Base-by-base conservation (phyloP, 2,113 vertebrate genomes). In the Ammodytes marinus region DNA sequence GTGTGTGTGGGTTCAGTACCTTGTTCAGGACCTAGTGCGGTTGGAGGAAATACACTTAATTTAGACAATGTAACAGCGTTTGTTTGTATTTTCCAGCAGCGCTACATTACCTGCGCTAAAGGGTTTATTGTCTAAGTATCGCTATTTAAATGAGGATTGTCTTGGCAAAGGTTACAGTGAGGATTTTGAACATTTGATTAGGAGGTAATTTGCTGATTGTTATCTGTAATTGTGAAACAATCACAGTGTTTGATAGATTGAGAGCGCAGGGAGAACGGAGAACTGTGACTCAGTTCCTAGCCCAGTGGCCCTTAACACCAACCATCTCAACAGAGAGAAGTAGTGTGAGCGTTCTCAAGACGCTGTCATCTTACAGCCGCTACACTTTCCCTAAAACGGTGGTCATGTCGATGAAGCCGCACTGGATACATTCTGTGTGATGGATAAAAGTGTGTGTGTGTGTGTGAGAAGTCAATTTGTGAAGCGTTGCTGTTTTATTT, bases 401-500 rank as follows among this genome's bases (percentile, higher is more conserved):
- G 8, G 7, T 47, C 76, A n/a, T 53, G 8, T 10, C 60, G 57
- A 35, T 46, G 37, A 19, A 58, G 57, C 7, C 1, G 65, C 71
- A 55, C 8, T 57, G 5, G 27, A 40, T 74, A 53, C 76, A 69
- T 59, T 69, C 49, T n/a, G 43, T 37, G 63, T 37, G 43, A 55
- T 70, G 42, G 46, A 6, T 70, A n/a, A 49, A 69, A 72, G 6
- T 7, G 27, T 67, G 17, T 11, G 6, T 49, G 13, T 61, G 49
- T 3, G 52, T 53, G 52, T 55, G 60, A 5, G 13, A 6, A 14
- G 39, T 80, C 52, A 58, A 47, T 71, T 67, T 61, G 47, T 42
- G 72, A 80, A 77, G 57, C 53, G 52, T 42, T 67, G 47, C 19
- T 42, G 46, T 88, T 74, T 75, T 13, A 49, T 79, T 69, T 54